Evolutionary conservation across 2,888 invertebrate genomes (phyloP).

Genomic region (Microchrysa polita): DNA sequence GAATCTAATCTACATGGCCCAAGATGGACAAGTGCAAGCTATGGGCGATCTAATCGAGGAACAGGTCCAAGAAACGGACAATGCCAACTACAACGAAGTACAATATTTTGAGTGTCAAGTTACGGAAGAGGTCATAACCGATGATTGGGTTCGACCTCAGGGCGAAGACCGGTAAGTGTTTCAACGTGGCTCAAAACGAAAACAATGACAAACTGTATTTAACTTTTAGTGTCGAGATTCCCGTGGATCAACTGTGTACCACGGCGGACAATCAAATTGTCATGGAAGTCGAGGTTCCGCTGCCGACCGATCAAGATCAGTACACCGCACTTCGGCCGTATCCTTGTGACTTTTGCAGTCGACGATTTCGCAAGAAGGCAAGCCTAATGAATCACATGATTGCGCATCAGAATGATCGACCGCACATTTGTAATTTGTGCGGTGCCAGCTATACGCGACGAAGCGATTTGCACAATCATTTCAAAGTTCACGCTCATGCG

Average conservation of each 20-base stretch:
- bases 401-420: conserved; percentile 84
- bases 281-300: conserved; percentile 77
- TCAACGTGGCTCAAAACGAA: conserved; percentile 5
- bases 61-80: conserved; percentile 53
- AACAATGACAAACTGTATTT: conserved; percentile 43
- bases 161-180: conserved; percentile 74
- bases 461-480: conserved; percentile 82
- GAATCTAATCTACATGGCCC: conserved; percentile 71
- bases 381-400: conserved; percentile 89
- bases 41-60: conserved; percentile 59
- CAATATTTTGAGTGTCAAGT: conserved; percentile 70
- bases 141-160: conserved; percentile 80
- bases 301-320: conserved; percentile 84
- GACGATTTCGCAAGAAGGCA: conserved; percentile 83
- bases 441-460: conserved; percentile 82
- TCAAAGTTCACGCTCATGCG: conserved; percentile 82
- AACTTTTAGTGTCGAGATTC: conserved; percentile 75
- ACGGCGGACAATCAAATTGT: conserved; percentile 66
- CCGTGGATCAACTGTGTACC: conserved; percentile 69
- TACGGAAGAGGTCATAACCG: conserved; percentile 83
- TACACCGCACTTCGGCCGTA: conserved; percentile 75
- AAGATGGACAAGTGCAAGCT: conserved; percentile 65
- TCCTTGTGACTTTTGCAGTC: conserved; percentile 87
- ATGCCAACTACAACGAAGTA: conserved; percentile 53
- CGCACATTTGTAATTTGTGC: conserved; percentile 84